phyloP scores from a whole-genome alignment of 2,797 vertebrate species.

The Rhynchonycteris naso region DNA sequence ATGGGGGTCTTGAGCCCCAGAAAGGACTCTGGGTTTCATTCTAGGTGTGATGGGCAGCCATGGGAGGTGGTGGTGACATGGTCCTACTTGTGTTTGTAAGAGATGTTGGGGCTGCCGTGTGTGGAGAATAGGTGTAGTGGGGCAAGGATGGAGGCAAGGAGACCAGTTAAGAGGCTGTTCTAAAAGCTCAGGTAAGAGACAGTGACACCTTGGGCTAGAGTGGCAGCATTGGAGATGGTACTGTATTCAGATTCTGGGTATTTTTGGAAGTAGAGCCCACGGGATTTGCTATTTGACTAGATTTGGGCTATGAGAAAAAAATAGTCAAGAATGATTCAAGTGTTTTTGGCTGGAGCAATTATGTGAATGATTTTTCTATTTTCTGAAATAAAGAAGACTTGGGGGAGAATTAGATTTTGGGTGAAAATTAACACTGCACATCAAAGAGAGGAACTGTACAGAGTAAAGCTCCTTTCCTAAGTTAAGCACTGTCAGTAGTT shows the following conservation, averaged over 20 bases:
- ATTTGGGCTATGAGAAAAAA: constrained; percentile 20
- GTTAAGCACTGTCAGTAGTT: neutral
- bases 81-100: neutral
- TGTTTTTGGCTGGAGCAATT: constrained; percentile 36
- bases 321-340: constrained; percentile 34
- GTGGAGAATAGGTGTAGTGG: neutral
- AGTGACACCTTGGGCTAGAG: neutral
- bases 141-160: neutral
- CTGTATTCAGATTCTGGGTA: neutral
- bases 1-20: neutral
- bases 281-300: neutral
- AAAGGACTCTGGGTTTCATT: constrained; percentile 35
- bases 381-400: constrained; percentile 22
- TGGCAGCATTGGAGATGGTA: neutral
- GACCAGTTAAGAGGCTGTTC: neutral
- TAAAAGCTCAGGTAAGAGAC: neutral
- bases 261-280: neutral
- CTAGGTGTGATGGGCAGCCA: neutral
- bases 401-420: constrained; percentile 5
- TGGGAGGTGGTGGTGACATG: neutral
- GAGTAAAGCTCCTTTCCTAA: neutral
- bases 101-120: neutral
- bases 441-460: neutral
- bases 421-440: neutral
- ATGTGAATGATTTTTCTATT: constrained; percentile 51